Evolutionary conservation across 2,888 invertebrate genomes (phyloP), one percentile per base, ranked within the genome.

Genomic region (Acholoe squamosa): DNA sequence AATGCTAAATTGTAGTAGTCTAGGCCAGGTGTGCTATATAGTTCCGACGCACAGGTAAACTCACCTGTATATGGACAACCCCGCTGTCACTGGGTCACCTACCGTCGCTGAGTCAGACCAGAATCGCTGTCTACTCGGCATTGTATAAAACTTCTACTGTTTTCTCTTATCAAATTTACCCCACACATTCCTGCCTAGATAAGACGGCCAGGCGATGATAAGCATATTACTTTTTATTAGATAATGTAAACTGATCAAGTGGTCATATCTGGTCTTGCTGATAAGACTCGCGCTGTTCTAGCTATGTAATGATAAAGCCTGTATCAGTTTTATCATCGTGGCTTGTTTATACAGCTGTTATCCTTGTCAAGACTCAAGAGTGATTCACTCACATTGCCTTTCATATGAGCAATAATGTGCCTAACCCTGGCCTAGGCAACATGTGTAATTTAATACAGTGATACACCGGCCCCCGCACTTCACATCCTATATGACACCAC

Each of bases 21-120:
- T 54, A n/a, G 61, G 61, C 71, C 71, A 71, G 71, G 71, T 71
- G 71, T 71, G 71, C 28, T 43, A 43, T 25, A 71, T 7, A 28
- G 7, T 71, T 71, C 71, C 25, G 71, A 25, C 25, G n/a, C n/a
- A 71, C 71, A 71, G 71, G 71, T 71, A 71, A 71, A 71, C 71
- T 71, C 28, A n/a, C 22, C 61, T n/a, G 61, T 61, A 61, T 61
- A 43, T 43, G 43, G 61, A 61, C 19, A 71, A 25, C 71, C 71
- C 71, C 71, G n/a, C 25, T 71, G 22, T 61, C 19, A 19, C 61
- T 61, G 61, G 19, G 61, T n/a, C 61, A 61, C 61, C 61, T 61
- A 14, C 61, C 1, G 61, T 61, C 12, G 19, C 61, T n/a, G 61
- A 19, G 61, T 43, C 43, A 43, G 10, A 10, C 43, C 43, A 43